Base-by-base conservation (phyloP, 2,888 invertebrate genomes). In the Drosophila subquinaria region DNA sequence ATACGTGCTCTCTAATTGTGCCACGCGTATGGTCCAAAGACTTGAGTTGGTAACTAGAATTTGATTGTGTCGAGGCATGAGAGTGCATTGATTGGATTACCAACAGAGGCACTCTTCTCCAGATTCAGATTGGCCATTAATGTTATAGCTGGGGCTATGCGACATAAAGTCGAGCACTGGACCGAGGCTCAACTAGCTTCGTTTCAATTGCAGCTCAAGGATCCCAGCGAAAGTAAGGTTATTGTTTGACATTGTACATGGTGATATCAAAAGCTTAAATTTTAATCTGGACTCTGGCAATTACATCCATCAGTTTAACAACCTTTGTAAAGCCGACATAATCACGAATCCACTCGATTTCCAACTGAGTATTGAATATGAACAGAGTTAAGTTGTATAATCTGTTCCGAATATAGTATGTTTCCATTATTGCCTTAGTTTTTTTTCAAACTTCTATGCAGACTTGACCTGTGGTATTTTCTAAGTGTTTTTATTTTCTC, bases 61-160 rank as follows among this genome's bases (percentile, higher is more conserved):
- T 88, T 85, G 88, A 88, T 88, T 83, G 88, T 85, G 88, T 60
- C 56, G 65, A 70, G 79, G 82, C 72, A 88, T 60, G 77, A 65
- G 74, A 79, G 85, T 82, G 64, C 74, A 85, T 82, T 88, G 83
- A 83, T 88, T 88, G 83, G 82, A 79, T 88, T 75, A 83, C 57
- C 48, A 67, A 57, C 35, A 56, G 35, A 59, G 55, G 57, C 69
- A 61, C 56, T 48, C 17, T 33, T 13, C 17, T 30, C 33, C 40
- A n/a, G 23, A 15, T 48, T 15, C 40, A n/a, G 17, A 15, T 52
- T 15, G 67, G 43, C 59, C 68, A 63, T 52, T 60, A 52, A 63
- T 64, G 73, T 40, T 17, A 57, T 20, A 33, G 42, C 2, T 15
- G 17, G 10, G 40, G 33, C 47, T n/a, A 50, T 63, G 64, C 51